Evolutionary conservation across 2,888 invertebrate genomes (phyloP).

Genomic region (Operophtera brumata): DNA sequence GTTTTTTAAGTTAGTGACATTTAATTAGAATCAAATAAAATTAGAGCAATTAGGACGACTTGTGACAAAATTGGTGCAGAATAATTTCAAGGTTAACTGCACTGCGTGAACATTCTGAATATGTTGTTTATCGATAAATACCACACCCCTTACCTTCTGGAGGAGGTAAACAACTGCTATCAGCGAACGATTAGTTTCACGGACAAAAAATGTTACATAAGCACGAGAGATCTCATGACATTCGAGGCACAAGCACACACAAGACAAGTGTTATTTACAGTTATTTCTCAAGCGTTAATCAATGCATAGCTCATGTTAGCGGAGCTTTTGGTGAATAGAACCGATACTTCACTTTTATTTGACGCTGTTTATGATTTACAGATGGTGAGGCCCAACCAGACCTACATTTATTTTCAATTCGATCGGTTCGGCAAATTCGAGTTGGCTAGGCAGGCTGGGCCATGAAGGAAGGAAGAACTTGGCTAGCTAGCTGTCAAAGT

Average conservation of each 20-base stretch:
- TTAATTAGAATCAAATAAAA: conserved; percentile 9
- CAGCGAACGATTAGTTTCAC: conserved; percentile 58
- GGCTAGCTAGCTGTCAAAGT: conserved; percentile 45
- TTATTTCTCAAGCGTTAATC: conserved; percentile 58
- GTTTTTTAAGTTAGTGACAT: too few relatives aligned
- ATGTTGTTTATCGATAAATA: conserved; percentile 38
- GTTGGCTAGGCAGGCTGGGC: conserved; percentile 33
- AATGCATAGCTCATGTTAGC: conserved; percentile 54
- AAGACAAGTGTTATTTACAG: conserved; percentile 41
- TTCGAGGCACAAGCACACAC: conserved; percentile 46
- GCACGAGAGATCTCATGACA: conserved; percentile 68
- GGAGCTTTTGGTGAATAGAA: conserved; percentile 52
- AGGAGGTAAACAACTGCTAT: conserved; percentile 65
- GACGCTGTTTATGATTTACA: conserved; percentile 58
- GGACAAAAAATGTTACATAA: conserved; percentile 73
- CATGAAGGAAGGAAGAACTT: neutral
- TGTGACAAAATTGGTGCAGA: conserved; percentile 36
- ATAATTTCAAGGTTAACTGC: conserved; percentile 60
- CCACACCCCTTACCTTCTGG: conserved; percentile 65
- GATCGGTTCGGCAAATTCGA: conserved; percentile 49
- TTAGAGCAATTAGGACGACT: conserved; percentile 38
- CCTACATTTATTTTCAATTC: conserved; percentile 73
- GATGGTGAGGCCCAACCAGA: conserved; percentile 62
- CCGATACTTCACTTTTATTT: conserved; percentile 70
- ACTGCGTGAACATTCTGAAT: conserved; percentile 24